Evolutionary conservation across 2,888 invertebrate genomes (phyloP).

Genomic region (Polymixis lichenea): DNA sequence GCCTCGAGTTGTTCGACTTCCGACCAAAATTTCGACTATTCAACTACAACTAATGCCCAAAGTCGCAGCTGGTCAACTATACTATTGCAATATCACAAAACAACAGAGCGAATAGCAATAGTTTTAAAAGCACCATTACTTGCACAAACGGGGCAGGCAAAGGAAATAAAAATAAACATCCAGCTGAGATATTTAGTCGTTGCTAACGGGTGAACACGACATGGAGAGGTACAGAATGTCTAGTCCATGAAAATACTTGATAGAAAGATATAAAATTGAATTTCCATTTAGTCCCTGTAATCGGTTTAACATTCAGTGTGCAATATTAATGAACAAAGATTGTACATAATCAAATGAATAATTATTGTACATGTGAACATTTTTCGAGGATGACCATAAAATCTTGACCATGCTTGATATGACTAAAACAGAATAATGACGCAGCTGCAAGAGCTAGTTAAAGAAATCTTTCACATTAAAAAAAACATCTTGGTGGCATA

Average conservation of each 20-base stretch:
- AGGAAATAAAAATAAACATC: constrained; percentile 64
- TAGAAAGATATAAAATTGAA: not conserved
- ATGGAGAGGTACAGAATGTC: constrained; percentile 29
- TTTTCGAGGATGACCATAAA: no score
- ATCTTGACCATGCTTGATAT: no score
- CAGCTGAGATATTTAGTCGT: constrained; percentile 60
- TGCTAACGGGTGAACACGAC: constrained; percentile 30
- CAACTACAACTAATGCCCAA: constrained; percentile 17
- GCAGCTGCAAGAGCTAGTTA: no score
- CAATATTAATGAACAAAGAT: no score
- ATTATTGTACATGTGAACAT: no score
- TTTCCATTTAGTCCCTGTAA: not conserved
- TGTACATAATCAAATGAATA: no score
- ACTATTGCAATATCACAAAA: constrained; percentile 50
- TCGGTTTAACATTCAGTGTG: not conserved
- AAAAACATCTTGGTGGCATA: no score
- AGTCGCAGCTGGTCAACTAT: constrained; percentile 52
- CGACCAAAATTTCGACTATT: not conserved
- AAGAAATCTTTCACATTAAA: no score
- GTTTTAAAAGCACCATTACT: constrained; percentile 65
- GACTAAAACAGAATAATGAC: no score
- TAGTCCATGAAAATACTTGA: constrained; percentile 2
- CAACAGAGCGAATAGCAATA: constrained; percentile 61
- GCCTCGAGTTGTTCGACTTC: not conserved
- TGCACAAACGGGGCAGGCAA: constrained; percentile 61